Base-by-base conservation (phyloP, 1,140 invertebrate species). In the Papilio helenus region DNA sequence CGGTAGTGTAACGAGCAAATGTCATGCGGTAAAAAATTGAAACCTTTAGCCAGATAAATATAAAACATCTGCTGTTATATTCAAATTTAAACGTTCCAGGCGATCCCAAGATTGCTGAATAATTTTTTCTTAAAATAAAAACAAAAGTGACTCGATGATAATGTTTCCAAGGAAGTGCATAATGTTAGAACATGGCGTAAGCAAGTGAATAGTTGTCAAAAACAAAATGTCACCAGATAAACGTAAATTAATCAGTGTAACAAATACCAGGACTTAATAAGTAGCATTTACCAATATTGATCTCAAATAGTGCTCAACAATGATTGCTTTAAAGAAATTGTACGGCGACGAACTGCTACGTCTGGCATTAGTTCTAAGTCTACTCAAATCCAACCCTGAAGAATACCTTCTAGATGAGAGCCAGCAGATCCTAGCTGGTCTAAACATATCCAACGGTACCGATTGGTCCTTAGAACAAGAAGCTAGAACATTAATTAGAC, bases 291-390 rank as follows among this genome's bases (percentile, higher is more conserved):
- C 78, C 80, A 79, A 76, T 76, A 76, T 81, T 91, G 93, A 94
- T 94, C 92, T 94, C 93, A 90, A 77, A 90, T 89, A 93, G 91
- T 92, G 93, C 93, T 94, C 91, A 94, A 89, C 81, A 55, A 97
- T 97, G 97, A 94, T 97, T 87, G 96, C 96, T 79, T 89, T 97
- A 81, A 98, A 97, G 91, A 98, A 98, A 90, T 89, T 97, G 5
- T 97, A 97, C 82, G 95, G 96, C 20, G 97, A 98, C 87, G 97
- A 98, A 92, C 93, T 98, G 72, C 93, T 98, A 20, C 97, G 97
- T 83, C 93, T 98, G 8, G 97, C 97, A 8, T 92, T 98, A 79
- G 93, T 98, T 23, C 94, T 98, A 20, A 98, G 97, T 87, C 94
- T 98, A 7, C 91, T 98, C 16, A 95, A 97, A 84, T 96, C 97